These are phyloP conservation scores for Clinocottus analis DNA, from an alignment of 2,113 vertebrate species.

Conservation along the genomic window DNA sequence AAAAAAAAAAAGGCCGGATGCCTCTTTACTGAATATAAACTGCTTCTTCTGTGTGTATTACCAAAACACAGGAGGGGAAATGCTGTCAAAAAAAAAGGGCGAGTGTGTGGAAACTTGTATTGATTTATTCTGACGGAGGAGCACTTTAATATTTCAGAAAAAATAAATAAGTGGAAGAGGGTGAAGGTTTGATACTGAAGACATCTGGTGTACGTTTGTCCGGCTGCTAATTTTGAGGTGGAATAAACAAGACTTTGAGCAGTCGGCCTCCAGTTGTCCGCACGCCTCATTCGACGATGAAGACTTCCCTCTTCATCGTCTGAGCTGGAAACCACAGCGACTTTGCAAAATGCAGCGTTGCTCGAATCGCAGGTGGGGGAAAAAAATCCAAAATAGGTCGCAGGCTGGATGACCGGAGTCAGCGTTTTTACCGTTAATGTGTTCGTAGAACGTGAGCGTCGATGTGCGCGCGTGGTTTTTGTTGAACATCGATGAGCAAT, in stretches of 20 bases:
- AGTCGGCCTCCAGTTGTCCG: conserved; percentile 5
- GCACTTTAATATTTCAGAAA: conserved; percentile 39
- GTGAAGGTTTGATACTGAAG: conserved; percentile 50
- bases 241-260: conserved; percentile 24
- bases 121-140: conserved; percentile 55
- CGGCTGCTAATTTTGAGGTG: conserved; percentile 38
- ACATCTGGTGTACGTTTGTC: conserved; percentile 35
- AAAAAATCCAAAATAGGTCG: conserved; percentile 61
- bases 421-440: conserved; percentile 19
- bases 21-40: conserved; percentile 22
- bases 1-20: too few relatives aligned
- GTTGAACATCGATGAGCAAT: conserved; percentile 3
- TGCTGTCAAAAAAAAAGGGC: conserved; percentile 16
- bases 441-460: conserved; percentile 25
- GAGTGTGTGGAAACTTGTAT: conserved; percentile 29
- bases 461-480: neutral
- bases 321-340: conserved; percentile 9
- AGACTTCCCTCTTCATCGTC: conserved; percentile 5
- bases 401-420: conserved; percentile 21
- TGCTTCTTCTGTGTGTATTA: conserved; percentile 39
- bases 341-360: conserved; percentile 34
- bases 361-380: conserved; percentile 26
- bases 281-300: conserved; percentile 13
- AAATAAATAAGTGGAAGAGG: conserved; percentile 16
- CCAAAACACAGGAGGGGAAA: conserved; percentile 25